Evolutionary conservation across 2,113 vertebrate genomes (phyloP).

Genomic region (Corythornis cristatus): DNA sequence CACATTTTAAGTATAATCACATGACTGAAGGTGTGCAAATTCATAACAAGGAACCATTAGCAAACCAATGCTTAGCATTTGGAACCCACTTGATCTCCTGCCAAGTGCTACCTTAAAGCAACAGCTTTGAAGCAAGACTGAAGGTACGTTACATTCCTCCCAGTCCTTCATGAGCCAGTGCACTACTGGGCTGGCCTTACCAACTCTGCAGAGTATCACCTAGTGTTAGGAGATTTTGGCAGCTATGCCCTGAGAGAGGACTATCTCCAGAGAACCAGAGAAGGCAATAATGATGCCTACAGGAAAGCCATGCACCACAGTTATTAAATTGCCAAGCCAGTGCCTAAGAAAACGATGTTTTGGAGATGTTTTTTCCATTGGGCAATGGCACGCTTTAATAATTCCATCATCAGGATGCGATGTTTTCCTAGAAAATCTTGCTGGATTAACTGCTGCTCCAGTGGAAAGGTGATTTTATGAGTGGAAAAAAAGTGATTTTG

Average conservation of each 20-base stretch:
- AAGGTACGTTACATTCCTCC: background rate
- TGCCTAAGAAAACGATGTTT: background rate
- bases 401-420: background rate
- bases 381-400: background rate
- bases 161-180: background rate
- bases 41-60: background rate
- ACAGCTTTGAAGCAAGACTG: background rate
- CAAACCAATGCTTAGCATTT: background rate
- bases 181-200: background rate
- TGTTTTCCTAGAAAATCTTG: background rate
- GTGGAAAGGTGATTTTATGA: background rate
- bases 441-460: background rate
- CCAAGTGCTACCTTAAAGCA: background rate
- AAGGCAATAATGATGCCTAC: background rate
- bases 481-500: background rate
- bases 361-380: background rate
- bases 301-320: background rate
- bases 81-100: background rate
- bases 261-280: background rate
- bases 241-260: background rate
- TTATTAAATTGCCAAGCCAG: background rate
- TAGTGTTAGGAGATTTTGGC: background rate
- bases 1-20: background rate
- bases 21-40: slow-evolving; percentile 9
- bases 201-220: background rate